Percentiles rank a stretch among this genome's conserved stretches.
Evolutionary conservation across 2,113 vertebrate genomes (phyloP).

Genomic region (Rissa tridactyla): DNA sequence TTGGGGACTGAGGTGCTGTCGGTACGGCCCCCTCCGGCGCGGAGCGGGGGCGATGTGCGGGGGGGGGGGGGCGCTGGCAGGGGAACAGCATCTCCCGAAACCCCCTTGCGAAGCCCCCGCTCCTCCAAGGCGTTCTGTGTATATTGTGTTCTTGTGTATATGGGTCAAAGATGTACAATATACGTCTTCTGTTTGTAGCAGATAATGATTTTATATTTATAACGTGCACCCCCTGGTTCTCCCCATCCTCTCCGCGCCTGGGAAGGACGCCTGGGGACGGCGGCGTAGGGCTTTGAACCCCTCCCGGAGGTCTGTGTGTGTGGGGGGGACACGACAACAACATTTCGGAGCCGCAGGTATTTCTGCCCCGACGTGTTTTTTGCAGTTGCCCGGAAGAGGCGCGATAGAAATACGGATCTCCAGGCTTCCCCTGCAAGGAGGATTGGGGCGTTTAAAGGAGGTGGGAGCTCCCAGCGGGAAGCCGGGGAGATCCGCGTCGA

Average conservation of each 20-base stretch:
- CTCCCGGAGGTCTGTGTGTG: background rate
- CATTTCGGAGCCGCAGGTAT: background rate
- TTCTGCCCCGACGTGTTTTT: background rate
- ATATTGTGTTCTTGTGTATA: constrained; percentile 83
- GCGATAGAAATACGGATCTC: background rate
- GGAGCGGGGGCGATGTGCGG: background rate
- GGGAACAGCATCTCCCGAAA: constrained; percentile 28
- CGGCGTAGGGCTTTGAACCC: background rate
- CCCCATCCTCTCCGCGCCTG: background rate
- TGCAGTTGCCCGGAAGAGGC: background rate
- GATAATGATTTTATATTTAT: constrained; percentile 81
- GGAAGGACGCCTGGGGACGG: constrained; percentile 9
- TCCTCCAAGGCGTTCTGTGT: constrained; percentile 72
- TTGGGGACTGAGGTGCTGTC: background rate
- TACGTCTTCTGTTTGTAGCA: constrained; percentile 79
- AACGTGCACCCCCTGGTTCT: constrained; percentile 24
- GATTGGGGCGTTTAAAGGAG: background rate
- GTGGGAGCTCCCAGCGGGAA: background rate
- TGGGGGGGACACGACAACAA: too few relatives aligned
- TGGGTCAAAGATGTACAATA: constrained; percentile 80
- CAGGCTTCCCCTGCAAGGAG: background rate
- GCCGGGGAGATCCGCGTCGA: rapidly evolving
- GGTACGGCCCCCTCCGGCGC: background rate
- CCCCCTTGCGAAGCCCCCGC: constrained; percentile 30
- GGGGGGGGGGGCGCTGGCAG: background rate